These are phyloP conservation scores for Orchesella flavescens DNA, from an alignment of 2,888 invertebrate genomes.

Conservation along the genomic window DNA sequence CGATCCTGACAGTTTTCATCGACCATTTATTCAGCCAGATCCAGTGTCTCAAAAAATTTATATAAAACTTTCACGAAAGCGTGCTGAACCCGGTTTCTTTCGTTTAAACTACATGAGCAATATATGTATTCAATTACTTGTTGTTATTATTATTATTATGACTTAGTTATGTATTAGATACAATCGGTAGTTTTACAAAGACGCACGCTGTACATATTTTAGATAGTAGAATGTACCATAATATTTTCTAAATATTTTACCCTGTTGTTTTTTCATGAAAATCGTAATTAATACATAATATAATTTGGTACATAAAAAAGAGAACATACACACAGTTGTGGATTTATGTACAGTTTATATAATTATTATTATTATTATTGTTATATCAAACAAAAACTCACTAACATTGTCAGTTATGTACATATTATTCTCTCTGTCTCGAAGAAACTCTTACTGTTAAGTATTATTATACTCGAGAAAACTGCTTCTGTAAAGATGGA, in stretches of 20 bases:
- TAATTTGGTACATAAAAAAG: not conserved
- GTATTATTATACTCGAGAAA: slow-evolving; percentile 28
- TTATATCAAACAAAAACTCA: not conserved
- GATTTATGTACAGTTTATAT: not conserved
- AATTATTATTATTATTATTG: not conserved
- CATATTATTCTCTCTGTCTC: not conserved
- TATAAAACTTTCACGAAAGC: slow-evolving; percentile 57
- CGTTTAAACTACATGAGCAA: slow-evolving; percentile 52
- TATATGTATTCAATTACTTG: slow-evolving; percentile 26
- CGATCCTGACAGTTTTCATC: no score
- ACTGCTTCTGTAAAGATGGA: not conserved
- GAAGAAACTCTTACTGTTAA: slow-evolving; percentile 22
- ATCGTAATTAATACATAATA: not conserved
- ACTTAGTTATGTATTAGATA: not conserved
- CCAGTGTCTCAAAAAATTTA: slow-evolving; percentile 42
- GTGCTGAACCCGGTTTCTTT: slow-evolving; percentile 65
- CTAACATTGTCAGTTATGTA: not conserved
- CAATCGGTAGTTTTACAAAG: not conserved
- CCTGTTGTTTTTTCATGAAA: slow-evolving; percentile 1
- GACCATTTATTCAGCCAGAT: no score
- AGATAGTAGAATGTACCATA: not conserved
- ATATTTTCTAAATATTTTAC: slow-evolving; percentile 5
- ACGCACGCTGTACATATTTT: slow-evolving; percentile 10
- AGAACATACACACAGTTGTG: not conserved
- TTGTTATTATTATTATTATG: slow-evolving; percentile 1